Evolutionary conservation across 2,113 vertebrate genomes (phyloP).

Genomic region (Fukomys damarensis): DNA sequence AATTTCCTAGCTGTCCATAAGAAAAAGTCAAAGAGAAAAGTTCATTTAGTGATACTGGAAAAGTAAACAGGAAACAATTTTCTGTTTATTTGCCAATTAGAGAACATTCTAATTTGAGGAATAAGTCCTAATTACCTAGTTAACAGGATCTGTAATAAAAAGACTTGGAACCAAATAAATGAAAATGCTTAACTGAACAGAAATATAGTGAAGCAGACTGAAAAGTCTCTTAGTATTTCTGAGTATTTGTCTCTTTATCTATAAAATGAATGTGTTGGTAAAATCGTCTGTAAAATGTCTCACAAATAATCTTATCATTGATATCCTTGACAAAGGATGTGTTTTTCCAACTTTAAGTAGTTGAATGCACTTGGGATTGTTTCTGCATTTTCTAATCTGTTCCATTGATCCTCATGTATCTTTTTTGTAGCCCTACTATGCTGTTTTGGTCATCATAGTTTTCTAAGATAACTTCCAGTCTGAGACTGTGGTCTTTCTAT

Average conservation of each 20-base stretch:
- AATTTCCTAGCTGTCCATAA: neutral
- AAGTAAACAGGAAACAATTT: constrained; percentile 45
- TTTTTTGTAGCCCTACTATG: neutral
- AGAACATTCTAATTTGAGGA: constrained; percentile 47
- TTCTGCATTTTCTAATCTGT: neutral
- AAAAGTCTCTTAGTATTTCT: neutral
- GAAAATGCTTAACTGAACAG: constrained; percentile 52
- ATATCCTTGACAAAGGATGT: neutral
- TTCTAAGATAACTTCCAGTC: neutral
- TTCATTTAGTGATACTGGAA: constrained; percentile 11
- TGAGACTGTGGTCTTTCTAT: neutral
- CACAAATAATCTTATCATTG: neutral
- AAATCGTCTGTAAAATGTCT: neutral
- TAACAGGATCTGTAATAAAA: constrained; percentile 33
- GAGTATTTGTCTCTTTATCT: neutral
- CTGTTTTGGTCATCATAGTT: neutral
- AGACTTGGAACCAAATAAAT: constrained; percentile 13
- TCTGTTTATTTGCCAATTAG: constrained; percentile 24
- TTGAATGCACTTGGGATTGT: neutral
- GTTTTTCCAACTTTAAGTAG: neutral
- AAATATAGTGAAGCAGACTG: neutral
- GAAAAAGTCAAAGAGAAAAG: neutral
- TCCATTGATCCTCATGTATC: neutral
- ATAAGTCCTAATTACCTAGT: constrained; percentile 42
- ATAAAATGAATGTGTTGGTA: neutral